Evolutionary conservation across 2,797 vertebrate species (phyloP), one percentile per base, ranked within the genome.

Genomic region (Esox lucius): DNA sequence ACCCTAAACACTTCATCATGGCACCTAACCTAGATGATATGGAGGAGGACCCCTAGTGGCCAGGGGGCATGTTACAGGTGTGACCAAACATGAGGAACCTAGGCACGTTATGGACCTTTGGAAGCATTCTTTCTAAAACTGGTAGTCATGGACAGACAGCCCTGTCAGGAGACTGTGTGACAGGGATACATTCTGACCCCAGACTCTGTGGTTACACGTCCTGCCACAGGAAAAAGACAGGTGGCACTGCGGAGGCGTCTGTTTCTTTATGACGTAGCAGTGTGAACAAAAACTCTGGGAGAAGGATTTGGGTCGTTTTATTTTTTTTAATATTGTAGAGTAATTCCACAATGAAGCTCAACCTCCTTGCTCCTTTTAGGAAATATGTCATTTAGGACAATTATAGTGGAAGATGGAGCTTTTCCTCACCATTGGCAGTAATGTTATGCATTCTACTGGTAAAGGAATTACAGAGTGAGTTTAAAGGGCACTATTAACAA

Each of bases 1-100:
- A 97, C 86, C 97, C 98, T 42, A 96, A 98, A 89, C 98, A 99
- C 89, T 99, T 99, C 89, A 98, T 99, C 87, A 99, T 99, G 97
- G 96, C 97, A 73, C 97, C 97, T 56, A 98, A 98, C 86, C 93
- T 96, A 75, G 97, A 99, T n/a, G 97, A 98, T 90, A 99, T 98
- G 95, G 98, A 99, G 72, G 97, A 98, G 91, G 97, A 98, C 91
- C 97, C 97, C 87, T 98, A 96, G 91, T 78, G 83, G 81, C 77
- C 4, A 3, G 39, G 70, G 71, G 70, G 66, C 76, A 70, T 49
- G n/a, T 71, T 78, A 51, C 72, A 73, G 39, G 72, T 74, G 69
- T 78, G 39, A 8, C 72, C 69, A 61, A 61, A 78, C 75, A 28
- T 68, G 67, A 77, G 76, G 85, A 88, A 81, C 75, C 85, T 84